Conservation (phyloP, 2,888 invertebrate genomes). For the Drosophila macrospina region DNA sequence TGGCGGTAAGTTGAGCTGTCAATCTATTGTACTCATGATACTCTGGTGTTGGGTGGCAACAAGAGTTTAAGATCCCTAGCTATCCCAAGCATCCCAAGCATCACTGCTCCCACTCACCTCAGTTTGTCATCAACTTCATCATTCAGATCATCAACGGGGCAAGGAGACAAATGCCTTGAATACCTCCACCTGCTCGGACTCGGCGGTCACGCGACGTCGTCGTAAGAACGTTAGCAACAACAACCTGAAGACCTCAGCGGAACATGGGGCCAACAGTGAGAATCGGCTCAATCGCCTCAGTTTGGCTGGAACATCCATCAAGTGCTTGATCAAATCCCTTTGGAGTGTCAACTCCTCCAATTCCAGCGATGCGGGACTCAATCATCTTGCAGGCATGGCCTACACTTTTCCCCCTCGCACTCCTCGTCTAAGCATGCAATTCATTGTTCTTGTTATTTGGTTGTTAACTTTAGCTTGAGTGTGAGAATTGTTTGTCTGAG, state of each 20-base stretch:
- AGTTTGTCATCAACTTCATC: constrained; percentile 23
- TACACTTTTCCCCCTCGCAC: constrained; percentile 5
- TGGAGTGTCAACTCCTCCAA: constrained; percentile 91
- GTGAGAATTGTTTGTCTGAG: constrained; percentile 6
- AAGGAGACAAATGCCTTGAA: constrained; percentile 83
- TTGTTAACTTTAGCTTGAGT: constrained; percentile 4
- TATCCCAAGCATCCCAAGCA: background rate
- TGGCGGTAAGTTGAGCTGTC: constrained; percentile 73
- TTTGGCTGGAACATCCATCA: constrained; percentile 84
- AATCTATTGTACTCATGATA: background rate
- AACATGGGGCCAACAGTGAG: constrained; percentile 79
- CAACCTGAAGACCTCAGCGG: constrained; percentile 72
- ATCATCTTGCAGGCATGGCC: constrained; percentile 91
- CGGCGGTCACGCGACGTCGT: constrained; percentile 83
- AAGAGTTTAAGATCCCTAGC: background rate
- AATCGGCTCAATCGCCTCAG: constrained; percentile 84
- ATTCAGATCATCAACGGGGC: constrained; percentile 55
- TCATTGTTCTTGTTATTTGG: background rate
- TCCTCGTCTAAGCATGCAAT: constrained; percentile 15
- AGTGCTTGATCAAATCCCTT: constrained; percentile 92
- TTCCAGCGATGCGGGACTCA: constrained; percentile 91
- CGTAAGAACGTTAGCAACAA: constrained; percentile 83
- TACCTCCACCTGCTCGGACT: constrained; percentile 85
- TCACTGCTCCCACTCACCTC: constrained; percentile 15
- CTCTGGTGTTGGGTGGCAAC: constrained; percentile 25